Evolutionary conservation across 2,113 vertebrate genomes (phyloP).

Genomic region (Leptobrachium leishanense): DNA sequence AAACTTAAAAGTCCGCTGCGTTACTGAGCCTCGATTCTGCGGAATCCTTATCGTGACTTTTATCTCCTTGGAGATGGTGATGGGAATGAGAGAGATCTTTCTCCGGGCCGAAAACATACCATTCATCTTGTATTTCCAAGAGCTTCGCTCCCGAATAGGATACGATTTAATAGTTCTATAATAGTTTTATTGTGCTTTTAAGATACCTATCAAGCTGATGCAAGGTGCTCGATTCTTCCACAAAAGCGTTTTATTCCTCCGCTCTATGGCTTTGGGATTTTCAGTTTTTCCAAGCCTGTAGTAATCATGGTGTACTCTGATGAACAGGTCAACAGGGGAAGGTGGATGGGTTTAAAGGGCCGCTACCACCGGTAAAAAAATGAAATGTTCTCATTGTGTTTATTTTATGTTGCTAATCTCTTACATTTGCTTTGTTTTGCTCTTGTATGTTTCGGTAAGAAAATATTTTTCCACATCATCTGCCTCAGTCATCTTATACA

Average conservation of each 20-base stretch:
- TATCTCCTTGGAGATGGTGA: conserved; percentile 48
- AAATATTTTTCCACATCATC: no score
- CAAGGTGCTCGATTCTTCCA: conserved; percentile 22
- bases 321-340: neutral
- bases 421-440: no score
- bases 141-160: conserved; percentile 24
- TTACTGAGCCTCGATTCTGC: conserved; percentile 44
- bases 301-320: conserved; percentile 22
- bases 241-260: conserved; percentile 37
- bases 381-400: no score
- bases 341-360: neutral
- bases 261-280: conserved; percentile 28
- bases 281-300: conserved; percentile 2
- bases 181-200: conserved; percentile 42
- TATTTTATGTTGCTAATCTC: no score
- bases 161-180: conserved; percentile 40
- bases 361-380: no score
- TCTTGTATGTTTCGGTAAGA: no score
- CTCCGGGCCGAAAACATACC: conserved; percentile 33
- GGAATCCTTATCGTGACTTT: conserved; percentile 29
- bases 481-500: no score
- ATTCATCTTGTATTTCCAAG: conserved; percentile 43
- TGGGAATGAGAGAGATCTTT: conserved; percentile 44
- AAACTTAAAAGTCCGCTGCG: neutral
- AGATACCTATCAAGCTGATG: conserved; percentile 42